Base-by-base conservation (phyloP, 2,113 vertebrate genomes). In the Blennius ocellaris region DNA sequence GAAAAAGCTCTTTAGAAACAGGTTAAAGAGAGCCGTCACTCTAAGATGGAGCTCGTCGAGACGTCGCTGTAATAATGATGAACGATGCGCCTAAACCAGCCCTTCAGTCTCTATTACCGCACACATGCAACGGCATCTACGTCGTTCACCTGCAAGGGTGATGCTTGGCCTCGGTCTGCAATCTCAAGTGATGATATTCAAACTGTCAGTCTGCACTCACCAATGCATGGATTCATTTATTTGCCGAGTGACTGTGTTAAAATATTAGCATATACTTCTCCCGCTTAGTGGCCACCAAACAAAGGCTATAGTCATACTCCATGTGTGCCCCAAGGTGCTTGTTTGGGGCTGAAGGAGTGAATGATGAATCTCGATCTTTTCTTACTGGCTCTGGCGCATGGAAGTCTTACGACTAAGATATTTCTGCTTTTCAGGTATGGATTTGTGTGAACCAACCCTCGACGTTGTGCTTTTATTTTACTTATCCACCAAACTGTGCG, bases 1-100 rank as follows among this genome's bases (percentile, higher is more conserved):
- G 70, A 86, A 84, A 66, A 68, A 86, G 83, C 68, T 84, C 85
- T 80, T 89, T 75, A 76, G 69, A 79, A 83, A 81, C 1, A 12
- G 9, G 68, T 83, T 85, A 81, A 81, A 73, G 64, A 78, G 83
- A 70, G 36, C 62, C 77, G 78, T 81, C 85, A 74, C 49, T 80
- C 58, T 10, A 54, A 76, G 78, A 87, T 11, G 50, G 50, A 61
- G 69, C 69, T 48, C 73, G 65, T 56, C 39, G n/a, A 36, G 38
- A 51, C 39, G 75, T 63, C 7, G 38, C 14, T 15, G 44, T 84
- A 83, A 82, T 87, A 85, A 73, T 83, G 88, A 78, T 72, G 62
- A 81, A 86, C 61, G 79, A 81, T 60, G 63, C 82, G 66, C 50
- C 80, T 49, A 16, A 62, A 59, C 67, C 52, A 53, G 62, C 51